Percentiles rank a stretch among this genome's conserved stretches.
These are phyloP conservation scores for Gambusia holbrooki DNA, from an alignment of 2,113 vertebrate genomes.

Conservation along the genomic window DNA sequence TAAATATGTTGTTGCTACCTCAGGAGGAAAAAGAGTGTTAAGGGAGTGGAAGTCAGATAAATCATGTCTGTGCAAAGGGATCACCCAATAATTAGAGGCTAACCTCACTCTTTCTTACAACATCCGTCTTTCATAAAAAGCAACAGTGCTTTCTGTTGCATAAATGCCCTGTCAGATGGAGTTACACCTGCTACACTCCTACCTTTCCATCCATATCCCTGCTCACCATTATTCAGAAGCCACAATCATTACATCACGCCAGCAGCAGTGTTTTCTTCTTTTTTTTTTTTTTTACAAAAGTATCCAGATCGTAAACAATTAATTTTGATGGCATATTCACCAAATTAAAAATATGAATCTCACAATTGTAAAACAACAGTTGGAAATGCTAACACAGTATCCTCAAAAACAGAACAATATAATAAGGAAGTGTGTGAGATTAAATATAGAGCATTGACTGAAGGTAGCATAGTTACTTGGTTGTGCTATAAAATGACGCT, in stretches of 20 bases:
- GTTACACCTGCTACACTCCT: conserved; percentile 50
- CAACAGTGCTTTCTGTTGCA: conserved; percentile 9
- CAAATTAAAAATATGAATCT: no score
- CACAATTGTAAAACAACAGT: no score
- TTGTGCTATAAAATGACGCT: no score
- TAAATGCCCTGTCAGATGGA: conserved; percentile 30
- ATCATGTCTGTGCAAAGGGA: conserved; percentile 36
- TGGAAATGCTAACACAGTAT: no score
- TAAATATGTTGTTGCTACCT: conserved; percentile 25
- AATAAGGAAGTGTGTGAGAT: no score
- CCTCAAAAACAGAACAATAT: no score
- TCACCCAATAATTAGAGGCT: conserved; percentile 68
- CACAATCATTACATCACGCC: conserved; percentile 39
- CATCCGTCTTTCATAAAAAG: conserved; percentile 30
- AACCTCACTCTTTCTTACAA: conserved; percentile 61
- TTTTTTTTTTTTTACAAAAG: conserved; percentile 56
- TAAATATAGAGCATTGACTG: no score
- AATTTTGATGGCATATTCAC: no score
- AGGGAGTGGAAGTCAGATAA: conserved; percentile 39
- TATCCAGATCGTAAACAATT: no score
- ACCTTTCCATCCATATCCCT: not conserved
- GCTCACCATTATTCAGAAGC: conserved; percentile 13
- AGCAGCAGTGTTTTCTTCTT: conserved; percentile 18
- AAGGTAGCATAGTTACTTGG: no score
- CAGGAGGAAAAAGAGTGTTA: conserved; percentile 16